A percentile compares a stretch with the other conserved stretches of the same genome.
phyloP scores from a whole-genome alignment of 2,888 invertebrate genomes.

The Andrena camellia region DNA sequence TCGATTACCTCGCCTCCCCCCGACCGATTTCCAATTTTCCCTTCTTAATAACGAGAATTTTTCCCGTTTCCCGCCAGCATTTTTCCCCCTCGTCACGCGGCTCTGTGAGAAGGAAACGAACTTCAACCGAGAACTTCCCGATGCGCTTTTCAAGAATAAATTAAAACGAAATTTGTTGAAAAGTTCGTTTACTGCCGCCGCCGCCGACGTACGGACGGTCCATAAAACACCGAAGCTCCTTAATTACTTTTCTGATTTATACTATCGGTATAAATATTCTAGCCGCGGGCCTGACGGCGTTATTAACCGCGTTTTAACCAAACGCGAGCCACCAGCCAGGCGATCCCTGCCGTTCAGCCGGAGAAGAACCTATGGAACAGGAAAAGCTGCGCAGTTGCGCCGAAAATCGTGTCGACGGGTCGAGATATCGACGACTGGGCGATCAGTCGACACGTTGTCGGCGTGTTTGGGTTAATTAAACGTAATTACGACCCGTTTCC shows the following conservation, averaged over 20 bases:
- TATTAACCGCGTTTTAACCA: conserved; percentile 28
- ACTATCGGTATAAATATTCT: conserved; percentile 48
- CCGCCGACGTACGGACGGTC: neutral
- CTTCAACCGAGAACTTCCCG: conserved; percentile 12
- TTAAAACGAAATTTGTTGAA: conserved; percentile 60
- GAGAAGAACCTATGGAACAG: too few relatives aligned
- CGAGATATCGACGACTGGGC: conserved; percentile 51
- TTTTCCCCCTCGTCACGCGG: neutral
- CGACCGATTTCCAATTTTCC: neutral
- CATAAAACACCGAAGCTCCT: conserved; percentile 51
- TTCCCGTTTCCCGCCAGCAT: neutral
- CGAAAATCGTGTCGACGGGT: neutral
- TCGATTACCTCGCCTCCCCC: neutral
- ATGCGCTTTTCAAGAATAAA: conserved; percentile 47
- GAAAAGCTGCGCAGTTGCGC: neutral
- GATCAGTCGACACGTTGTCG: conserved; percentile 63
- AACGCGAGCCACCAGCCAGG: neutral
- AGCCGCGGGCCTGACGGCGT: neutral
- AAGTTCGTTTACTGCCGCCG: conserved; percentile 36
- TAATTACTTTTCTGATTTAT: conserved; percentile 56
- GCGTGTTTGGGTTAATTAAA: conserved; percentile 73
- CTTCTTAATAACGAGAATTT: neutral
- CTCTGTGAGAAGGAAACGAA: neutral
- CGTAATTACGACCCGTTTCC: conserved; percentile 74
- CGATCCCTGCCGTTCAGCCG: neutral